phyloP scores from a whole-genome alignment of 2,888 invertebrate genomes.

The Ormyrus nitidulus region DNA sequence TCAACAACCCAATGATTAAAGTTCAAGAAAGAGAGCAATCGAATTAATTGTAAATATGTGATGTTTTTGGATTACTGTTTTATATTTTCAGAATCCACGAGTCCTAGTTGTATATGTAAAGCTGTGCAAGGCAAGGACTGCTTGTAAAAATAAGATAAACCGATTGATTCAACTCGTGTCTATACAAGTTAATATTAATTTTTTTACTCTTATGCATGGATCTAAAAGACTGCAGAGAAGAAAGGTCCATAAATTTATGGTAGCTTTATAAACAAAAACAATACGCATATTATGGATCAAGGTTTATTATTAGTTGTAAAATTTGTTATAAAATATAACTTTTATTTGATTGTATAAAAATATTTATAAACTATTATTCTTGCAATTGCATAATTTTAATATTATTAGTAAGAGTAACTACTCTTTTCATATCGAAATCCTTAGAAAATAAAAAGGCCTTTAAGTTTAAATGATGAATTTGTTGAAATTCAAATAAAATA shows the following conservation, averaged over 20 bases:
- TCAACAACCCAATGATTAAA: conserved; percentile 76
- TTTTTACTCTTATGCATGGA: conserved; percentile 16
- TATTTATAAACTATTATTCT: conserved; percentile 46
- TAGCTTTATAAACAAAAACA: conserved; percentile 26
- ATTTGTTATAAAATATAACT: conserved; percentile 39
- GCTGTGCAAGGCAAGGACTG: neutral
- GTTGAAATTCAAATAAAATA: conserved; percentile 16
- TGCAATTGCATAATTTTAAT: conserved; percentile 17
- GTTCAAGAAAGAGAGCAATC: conserved; percentile 66
- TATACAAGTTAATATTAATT: conserved; percentile 26
- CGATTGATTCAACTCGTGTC: conserved; percentile 1
- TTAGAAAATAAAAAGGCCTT: too few species aligned
- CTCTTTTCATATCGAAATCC: too few species aligned
- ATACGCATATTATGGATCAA: conserved; percentile 37
- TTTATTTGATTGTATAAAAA: conserved; percentile 47
- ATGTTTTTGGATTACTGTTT: conserved; percentile 21
- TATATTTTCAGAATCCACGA: conserved; percentile 24
- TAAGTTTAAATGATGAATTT: neutral
- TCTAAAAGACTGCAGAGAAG: conserved; percentile 26
- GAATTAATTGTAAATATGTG: conserved; percentile 48
- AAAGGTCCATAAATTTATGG: conserved; percentile 19
- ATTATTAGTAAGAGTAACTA: neutral
- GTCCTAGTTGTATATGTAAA: conserved; percentile 16
- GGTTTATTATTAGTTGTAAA: conserved; percentile 16
- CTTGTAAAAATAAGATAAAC: conserved; percentile 6